These are phyloP conservation scores for Rostratula benghalensis DNA, from an alignment of 2,113 vertebrate genomes.

Conservation along the genomic window DNA sequence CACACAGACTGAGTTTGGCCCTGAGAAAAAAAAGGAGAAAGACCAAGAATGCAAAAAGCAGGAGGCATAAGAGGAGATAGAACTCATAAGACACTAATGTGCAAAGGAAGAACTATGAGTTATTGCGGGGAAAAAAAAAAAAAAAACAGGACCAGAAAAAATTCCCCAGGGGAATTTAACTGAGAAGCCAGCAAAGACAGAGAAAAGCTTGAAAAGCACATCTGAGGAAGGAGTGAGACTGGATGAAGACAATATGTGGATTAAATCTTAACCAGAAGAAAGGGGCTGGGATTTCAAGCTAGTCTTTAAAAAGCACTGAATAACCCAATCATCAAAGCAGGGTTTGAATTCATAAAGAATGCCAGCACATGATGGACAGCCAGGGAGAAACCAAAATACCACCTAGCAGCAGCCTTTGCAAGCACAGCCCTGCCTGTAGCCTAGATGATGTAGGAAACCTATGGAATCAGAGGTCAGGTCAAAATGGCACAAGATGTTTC, in stretches of 20 bases:
- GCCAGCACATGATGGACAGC: fast-evolving
- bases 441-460: not conserved
- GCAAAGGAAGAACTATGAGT: not conserved
- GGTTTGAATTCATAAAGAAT: not conserved
- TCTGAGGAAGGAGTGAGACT: not conserved
- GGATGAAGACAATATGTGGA: not conserved
- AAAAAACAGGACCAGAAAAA: not conserved
- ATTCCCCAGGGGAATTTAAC: not conserved
- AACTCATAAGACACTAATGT: not conserved
- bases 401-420: not conserved
- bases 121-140: not conserved
- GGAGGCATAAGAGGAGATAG: not conserved
- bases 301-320: not conserved
- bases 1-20: not conserved
- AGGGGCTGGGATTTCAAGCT: not conserved
- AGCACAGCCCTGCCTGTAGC: not conserved
- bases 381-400: not conserved
- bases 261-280: not conserved
- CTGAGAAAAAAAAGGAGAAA: not conserved
- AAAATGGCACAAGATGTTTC: not conserved
- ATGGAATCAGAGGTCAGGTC: not conserved
- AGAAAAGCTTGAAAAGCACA: not conserved
- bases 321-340: not conserved
- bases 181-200: not conserved
- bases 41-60: not conserved